These are phyloP conservation scores for Andricus quercusramuli DNA, from an alignment of 2,888 invertebrate genomes.

Conservation along the genomic window DNA sequence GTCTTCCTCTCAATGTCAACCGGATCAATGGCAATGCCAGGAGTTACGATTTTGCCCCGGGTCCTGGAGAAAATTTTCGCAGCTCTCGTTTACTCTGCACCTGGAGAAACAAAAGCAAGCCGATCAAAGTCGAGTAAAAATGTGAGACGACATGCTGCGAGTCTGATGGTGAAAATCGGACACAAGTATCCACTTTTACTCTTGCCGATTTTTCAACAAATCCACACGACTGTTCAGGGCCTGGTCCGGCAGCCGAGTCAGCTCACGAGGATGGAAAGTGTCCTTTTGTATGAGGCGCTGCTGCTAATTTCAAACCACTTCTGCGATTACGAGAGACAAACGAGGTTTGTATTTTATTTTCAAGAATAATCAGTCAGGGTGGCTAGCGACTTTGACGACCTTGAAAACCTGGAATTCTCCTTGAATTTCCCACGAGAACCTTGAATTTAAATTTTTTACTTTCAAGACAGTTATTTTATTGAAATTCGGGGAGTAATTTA, in stretches of 20 bases:
- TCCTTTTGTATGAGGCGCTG: slow-evolving; percentile 89
- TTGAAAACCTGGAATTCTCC: no score
- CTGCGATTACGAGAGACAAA: slow-evolving; percentile 90
- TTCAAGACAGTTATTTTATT: no score
- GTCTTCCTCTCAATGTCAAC: slow-evolving; percentile 94
- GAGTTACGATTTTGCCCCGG: slow-evolving; percentile 85
- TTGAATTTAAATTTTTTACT: no score
- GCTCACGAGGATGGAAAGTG: slow-evolving; percentile 90
- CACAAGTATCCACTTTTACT: slow-evolving; percentile 92
- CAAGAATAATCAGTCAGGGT: not conserved
- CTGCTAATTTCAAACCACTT: slow-evolving; percentile 93
- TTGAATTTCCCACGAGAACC: no score
- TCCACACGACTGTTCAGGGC: slow-evolving; percentile 87
- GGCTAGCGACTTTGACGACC: no score
- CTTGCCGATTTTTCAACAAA: slow-evolving; percentile 91
- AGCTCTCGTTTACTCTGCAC: slow-evolving; percentile 87
- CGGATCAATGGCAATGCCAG: slow-evolving; percentile 86
- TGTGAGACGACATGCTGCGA: slow-evolving; percentile 93
- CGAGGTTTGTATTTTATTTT: slow-evolving; percentile 80
- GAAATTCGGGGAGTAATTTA: no score
- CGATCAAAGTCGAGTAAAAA: slow-evolving; percentile 89
- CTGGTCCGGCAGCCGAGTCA: slow-evolving; percentile 85
- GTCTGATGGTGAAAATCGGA: slow-evolving; percentile 93
- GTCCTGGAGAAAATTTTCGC: slow-evolving; percentile 94
- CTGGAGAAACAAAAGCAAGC: slow-evolving; percentile 84